A percentile compares a stretch with the other conserved stretches of the same genome.
phyloP scores from a whole-genome alignment of 2,113 vertebrate genomes.

The Misgurnus mizolepis region DNA sequence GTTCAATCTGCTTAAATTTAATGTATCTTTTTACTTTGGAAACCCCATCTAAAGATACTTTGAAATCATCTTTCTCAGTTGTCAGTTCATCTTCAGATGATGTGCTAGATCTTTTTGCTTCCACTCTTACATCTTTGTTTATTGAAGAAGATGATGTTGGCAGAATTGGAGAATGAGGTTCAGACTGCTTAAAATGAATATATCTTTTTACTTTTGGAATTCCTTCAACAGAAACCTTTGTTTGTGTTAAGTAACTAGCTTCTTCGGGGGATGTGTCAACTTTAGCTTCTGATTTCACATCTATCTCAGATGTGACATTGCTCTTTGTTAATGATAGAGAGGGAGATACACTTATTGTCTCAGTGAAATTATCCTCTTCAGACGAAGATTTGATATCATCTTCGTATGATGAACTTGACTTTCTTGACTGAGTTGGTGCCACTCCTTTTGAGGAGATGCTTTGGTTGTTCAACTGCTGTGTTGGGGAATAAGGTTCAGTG shows the following conservation, averaged over 20 bases:
- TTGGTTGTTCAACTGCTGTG: too few species aligned
- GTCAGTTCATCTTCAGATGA: slow-evolving; percentile 13
- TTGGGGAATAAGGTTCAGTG: too few species aligned
- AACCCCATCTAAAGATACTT: slow-evolving; percentile 6
- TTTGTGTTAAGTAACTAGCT: background rate
- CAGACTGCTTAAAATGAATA: slow-evolving; percentile 31
- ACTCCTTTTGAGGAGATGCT: too few species aligned
- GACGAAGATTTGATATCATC: background rate
- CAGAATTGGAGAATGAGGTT: background rate
- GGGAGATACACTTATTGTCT: background rate
- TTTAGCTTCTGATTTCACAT: background rate
- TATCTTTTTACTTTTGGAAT: slow-evolving; percentile 33
- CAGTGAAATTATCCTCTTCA: background rate
- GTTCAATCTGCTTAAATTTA: slow-evolving; percentile 28
- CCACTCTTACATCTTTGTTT: background rate
- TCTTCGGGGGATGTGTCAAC: background rate
- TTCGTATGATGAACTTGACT: background rate
- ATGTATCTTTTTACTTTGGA: slow-evolving; percentile 41
- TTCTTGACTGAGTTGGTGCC: too few species aligned
- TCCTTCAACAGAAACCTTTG: slow-evolving; percentile 7
- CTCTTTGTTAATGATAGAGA: background rate
- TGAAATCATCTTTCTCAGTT: background rate
- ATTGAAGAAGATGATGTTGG: background rate
- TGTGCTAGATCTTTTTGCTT: background rate
- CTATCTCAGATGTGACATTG: background rate